Evolutionary conservation across 2,113 vertebrate species (phyloP), one percentile per base, ranked within the genome.

Genomic region (Passer montanus): DNA sequence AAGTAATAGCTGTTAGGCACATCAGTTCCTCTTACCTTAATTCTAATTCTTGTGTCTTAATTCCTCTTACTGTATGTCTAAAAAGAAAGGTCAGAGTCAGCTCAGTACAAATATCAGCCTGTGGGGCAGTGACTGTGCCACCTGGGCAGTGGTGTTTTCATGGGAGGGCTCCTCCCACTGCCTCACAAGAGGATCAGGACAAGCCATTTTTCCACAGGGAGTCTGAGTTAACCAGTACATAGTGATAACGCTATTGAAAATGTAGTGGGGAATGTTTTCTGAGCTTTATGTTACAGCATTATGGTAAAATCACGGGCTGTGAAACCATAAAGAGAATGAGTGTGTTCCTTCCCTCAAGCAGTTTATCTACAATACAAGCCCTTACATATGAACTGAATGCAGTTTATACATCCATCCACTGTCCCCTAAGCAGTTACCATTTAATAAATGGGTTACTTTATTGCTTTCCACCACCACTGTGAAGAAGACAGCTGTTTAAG

Each of bases 301-400:
- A 84, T 39, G 76, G 91, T 64, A 56, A 92, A 93, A 94, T 39
- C 89, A 86, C 0, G 0, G 89, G n/a, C 76, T 80, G 68, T 88
- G 86, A 86, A 94, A 41, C 64, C 46, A 69, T 94, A 49, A 86
- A 95, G 80, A 41, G 89, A 92, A 88, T 19, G 50, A 83, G 14
- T 37, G 31, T 74, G 73, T 41, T 84, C 68, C 84, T 87, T 86
- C 93, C 87, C 63, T 66, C 84, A 6, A 53, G 87, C 84, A 84
- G 50, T 90, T 95, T 81, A 28, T 77, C 52, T 60, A 49, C 62
- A 56, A 39, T 44, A 49, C 50, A 86, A 84, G 50, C 74, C 31
- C 64, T 94, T 66, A 46, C 69, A 39, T 77, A 66, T 1, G 8
- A 92, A 90, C 26, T 37, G 59, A 74, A 58, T 50, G 43, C 26